These are phyloP conservation scores for Brenthis hecate DNA, from an alignment of 2,888 invertebrate species.

Conservation along the genomic window DNA sequence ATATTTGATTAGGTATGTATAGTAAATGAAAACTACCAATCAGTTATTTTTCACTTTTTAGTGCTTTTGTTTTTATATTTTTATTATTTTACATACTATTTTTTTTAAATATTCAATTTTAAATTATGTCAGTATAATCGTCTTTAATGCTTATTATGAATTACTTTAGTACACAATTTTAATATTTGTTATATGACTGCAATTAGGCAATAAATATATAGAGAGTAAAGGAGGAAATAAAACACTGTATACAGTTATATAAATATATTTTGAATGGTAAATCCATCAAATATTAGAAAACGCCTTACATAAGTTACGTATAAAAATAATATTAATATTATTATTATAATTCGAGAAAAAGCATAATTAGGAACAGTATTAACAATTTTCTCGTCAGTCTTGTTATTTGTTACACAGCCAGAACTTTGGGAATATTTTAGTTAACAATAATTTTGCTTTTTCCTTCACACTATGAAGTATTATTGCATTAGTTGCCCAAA, in stretches of 20 bases:
- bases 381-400: constrained; percentile 62
- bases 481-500: background rate
- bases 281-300: constrained; percentile 48
- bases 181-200: too few relatives aligned
- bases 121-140: too few relatives aligned
- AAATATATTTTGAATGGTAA: constrained; percentile 55
- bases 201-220: background rate
- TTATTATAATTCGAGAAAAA: constrained; percentile 51
- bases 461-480: constrained; percentile 9
- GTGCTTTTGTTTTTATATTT: too few relatives aligned
- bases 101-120: too few relatives aligned
- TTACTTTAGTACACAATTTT: too few relatives aligned
- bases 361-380: constrained; percentile 54
- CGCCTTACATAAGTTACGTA: constrained; percentile 44
- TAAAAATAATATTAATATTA: constrained; percentile 40
- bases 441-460: constrained; percentile 32
- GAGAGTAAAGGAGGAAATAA: constrained; percentile 25
- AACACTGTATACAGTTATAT: constrained; percentile 40
- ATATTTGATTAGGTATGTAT: too few relatives aligned
- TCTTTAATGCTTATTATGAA: too few relatives aligned
- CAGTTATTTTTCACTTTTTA: too few relatives aligned
- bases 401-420: constrained; percentile 69
- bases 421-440: constrained; percentile 63
- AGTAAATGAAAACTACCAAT: too few relatives aligned
- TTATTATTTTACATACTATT: background rate